Conservation (phyloP, 2,888 invertebrate species). For the Stenolophus ochropezus region DNA sequence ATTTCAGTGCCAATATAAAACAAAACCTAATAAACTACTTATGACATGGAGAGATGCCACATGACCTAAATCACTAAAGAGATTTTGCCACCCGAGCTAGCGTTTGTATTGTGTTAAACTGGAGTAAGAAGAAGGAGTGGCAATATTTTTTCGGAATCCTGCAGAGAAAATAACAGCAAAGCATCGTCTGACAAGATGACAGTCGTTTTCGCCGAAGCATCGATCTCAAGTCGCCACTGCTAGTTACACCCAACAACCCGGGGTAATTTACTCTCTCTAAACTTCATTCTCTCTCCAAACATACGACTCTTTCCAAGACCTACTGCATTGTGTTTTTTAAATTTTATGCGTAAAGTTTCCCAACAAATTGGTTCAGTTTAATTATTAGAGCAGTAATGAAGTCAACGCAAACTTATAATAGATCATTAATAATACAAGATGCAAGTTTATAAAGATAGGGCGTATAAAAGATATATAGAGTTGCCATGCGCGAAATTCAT, state of each 20-base stretch:
- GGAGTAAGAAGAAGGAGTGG: background rate
- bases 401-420: conserved; percentile 21
- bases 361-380: background rate
- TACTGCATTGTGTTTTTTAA: background rate
- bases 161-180: conserved; percentile 11
- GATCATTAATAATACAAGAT: background rate
- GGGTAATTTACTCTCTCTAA: background rate
- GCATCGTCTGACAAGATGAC: conserved; percentile 20
- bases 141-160: conserved; percentile 10
- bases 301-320: background rate
- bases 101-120: background rate
- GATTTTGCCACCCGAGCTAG: background rate
- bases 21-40: conserved; percentile 14
- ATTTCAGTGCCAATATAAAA: conserved; percentile 11
- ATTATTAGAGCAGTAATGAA: conserved; percentile 6
- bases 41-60: background rate
- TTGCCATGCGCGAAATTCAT: background rate
- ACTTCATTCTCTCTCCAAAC: conserved; percentile 12
- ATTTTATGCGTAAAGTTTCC: background rate
- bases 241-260: conserved; percentile 8
- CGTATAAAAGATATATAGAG: conserved; percentile 8
- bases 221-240: conserved; percentile 21
- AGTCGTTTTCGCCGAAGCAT: conserved; percentile 20
- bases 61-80: background rate
- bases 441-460: background rate